phyloP scores from a whole-genome alignment of 2,113 vertebrate species.

The Platichthys flesus region DNA sequence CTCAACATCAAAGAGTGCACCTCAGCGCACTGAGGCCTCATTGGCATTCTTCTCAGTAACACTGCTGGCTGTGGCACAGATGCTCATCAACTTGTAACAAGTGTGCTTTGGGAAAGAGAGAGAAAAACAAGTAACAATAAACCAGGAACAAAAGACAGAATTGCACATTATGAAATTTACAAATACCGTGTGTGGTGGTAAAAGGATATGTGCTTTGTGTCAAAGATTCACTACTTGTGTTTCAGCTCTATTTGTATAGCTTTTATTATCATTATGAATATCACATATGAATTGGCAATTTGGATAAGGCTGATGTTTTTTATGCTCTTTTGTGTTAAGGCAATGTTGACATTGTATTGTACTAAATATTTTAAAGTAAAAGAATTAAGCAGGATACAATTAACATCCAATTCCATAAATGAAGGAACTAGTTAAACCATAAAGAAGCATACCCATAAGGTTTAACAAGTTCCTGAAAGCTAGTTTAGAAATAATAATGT shows the following conservation, averaged over 20 bases:
- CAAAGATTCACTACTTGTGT: not conserved
- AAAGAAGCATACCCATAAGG: not conserved
- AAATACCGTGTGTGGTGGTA: conserved; percentile 23
- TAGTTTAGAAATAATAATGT: too few species aligned
- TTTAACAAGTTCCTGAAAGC: not conserved
- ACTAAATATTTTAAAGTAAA: conserved; percentile 4
- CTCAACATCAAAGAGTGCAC: conserved; percentile 39
- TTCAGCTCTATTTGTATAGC: not conserved
- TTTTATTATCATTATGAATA: not conserved
- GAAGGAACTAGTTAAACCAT: not conserved
- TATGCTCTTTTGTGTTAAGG: conserved; percentile 4
- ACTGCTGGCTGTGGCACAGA: conserved; percentile 48
- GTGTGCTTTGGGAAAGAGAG: not conserved
- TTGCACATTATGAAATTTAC: conserved; percentile 51
- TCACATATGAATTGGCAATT: not conserved
- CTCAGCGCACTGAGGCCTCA: conserved; percentile 16
- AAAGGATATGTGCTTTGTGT: conserved; percentile 48
- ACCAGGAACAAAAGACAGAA: conserved; percentile 1
- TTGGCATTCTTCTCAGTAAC: conserved; percentile 47
- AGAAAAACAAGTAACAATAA: not conserved
- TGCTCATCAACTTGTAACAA: conserved; percentile 42
- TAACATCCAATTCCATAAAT: not conserved
- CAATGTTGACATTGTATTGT: not conserved
- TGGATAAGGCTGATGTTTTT: not conserved
- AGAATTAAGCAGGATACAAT: not conserved